phyloP scores from a whole-genome alignment of 1,140 invertebrate genomes.

The Formica selysi region DNA sequence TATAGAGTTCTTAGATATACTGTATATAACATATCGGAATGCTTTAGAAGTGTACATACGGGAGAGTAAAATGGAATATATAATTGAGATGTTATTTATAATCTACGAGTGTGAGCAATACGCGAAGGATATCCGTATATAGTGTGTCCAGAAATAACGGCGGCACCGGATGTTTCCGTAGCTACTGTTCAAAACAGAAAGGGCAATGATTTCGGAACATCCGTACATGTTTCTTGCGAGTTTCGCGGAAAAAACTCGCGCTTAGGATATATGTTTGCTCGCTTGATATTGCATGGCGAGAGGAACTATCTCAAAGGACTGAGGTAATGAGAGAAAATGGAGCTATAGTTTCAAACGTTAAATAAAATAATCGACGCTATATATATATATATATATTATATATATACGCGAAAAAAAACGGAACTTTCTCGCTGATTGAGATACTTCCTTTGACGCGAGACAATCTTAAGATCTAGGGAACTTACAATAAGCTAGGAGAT shows the following conservation, averaged over 20 bases:
- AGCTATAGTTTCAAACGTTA: constrained; percentile 63
- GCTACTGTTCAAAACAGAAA: neutral
- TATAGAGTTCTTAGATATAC: constrained; percentile 60
- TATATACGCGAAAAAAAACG: constrained; percentile 4
- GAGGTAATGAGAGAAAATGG: constrained; percentile 79
- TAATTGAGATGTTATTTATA: constrained; percentile 55
- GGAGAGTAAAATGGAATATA: constrained; percentile 41
- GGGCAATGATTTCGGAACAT: neutral
- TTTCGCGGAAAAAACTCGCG: constrained; percentile 10
- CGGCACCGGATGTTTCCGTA: neutral
- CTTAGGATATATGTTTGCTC: constrained; percentile 17
- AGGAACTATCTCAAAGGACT: constrained; percentile 82
- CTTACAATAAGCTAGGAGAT: constrained; percentile 60
- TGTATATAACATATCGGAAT: constrained; percentile 60
- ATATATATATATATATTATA: too few relatives aligned
- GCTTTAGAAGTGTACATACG: constrained; percentile 52
- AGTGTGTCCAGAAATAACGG: neutral
- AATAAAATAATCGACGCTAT: constrained; percentile 63
- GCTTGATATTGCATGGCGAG: constrained; percentile 66
- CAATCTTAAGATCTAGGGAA: constrained; percentile 70
- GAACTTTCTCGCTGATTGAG: constrained; percentile 79
- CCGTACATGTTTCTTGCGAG: constrained; percentile 9
- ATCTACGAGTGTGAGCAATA: constrained; percentile 69
- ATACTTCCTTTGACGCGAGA: constrained; percentile 74
- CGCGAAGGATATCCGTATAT: constrained; percentile 44